Percentiles rank a stretch among this genome's conserved stretches.
phyloP scores from a whole-genome alignment of 2,797 vertebrate genomes.

The Enteromius argenteus region DNA sequence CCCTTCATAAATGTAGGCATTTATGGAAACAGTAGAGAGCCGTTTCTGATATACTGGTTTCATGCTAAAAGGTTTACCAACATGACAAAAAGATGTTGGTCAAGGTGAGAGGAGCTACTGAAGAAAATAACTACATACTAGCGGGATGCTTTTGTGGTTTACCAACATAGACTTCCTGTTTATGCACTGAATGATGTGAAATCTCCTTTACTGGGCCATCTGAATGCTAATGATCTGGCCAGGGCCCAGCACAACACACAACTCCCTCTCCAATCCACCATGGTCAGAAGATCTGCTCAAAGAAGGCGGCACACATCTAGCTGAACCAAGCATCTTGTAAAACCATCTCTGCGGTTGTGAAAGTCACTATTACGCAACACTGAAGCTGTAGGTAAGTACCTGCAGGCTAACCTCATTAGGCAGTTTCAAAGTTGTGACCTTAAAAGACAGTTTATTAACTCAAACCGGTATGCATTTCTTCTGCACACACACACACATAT shows the following conservation, averaged over 20 bases:
- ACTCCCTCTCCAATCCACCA: not conserved
- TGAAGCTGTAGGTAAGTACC: conserved; percentile 5
- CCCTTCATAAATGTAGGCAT: not conserved
- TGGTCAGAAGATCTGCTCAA: not conserved
- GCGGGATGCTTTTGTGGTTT: conserved; percentile 36
- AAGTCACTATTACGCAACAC: conserved; percentile 12
- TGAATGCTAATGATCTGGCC: conserved; percentile 66
- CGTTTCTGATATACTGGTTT: conserved; percentile 8
- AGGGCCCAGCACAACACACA: conserved; percentile 27
- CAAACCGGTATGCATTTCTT: not conserved
- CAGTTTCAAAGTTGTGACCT: conserved; percentile 10
- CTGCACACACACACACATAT: not conserved
- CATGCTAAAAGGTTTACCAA: not conserved
- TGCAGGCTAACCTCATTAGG: not conserved
- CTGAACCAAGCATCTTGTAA: not conserved
- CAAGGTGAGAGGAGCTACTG: conserved; percentile 29
- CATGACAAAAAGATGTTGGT: conserved; percentile 24
- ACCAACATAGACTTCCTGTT: conserved; percentile 46
- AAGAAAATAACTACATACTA: not conserved
- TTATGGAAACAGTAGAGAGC: not conserved
- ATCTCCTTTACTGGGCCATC: conserved; percentile 49
- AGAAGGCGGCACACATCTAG: not conserved
- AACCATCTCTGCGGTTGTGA: not conserved
- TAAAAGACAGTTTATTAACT: not conserved
- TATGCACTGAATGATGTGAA: conserved; percentile 27